Base-by-base conservation (phyloP, 2,113 vertebrate genomes). In the Nerophis lumbriciformis region DNA sequence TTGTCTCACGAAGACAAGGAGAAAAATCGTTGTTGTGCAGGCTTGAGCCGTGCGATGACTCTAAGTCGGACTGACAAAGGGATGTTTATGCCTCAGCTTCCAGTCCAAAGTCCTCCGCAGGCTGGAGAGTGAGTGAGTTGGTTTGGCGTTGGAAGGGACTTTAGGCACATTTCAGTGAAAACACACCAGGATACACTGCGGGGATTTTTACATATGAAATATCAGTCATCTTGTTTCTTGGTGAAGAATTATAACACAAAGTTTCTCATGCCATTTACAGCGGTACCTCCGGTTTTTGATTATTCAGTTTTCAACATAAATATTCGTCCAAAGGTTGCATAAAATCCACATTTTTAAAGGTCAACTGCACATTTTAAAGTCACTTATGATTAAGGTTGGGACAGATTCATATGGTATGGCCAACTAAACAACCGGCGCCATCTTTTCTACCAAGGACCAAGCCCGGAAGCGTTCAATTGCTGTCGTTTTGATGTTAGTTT, bases 171-270 rank as follows among this genome's bases (percentile, higher is more conserved):
- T 74, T 63, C 75, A 36, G 47, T 63, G 37, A 47, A 54, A 59
- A 67, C 67, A 67, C 65, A 67, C 56, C 58, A 47, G 47, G 70
- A 78, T 69, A 63, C 64, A 68, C 62, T 78, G 42, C 28, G 51
- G 68, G 74, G 75, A 77, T 80, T 77, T 84, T 84, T 78, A 72
- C 76, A 79, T 79, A 77, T 77, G 72, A 77, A 80, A 80, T 87
- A 81, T 79, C 72, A 83, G 69, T 2, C 53, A 68, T 82, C 67
- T 61, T 78, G 75, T 76, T 85, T 75, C 81, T 69, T 59, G 67
- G 53, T 64, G 36, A 48, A 66, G 44, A 60, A 19, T 44, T 19
- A 19, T 2, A 19, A 19, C 19, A 19, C 19, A 19, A 1, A 19
- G 19, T 19, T 1, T 19, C 19, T 19, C 19, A 19, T 19, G 19